Conservation (phyloP, 1,140 invertebrate species). For the Lamellibrachia luymesi region DNA sequence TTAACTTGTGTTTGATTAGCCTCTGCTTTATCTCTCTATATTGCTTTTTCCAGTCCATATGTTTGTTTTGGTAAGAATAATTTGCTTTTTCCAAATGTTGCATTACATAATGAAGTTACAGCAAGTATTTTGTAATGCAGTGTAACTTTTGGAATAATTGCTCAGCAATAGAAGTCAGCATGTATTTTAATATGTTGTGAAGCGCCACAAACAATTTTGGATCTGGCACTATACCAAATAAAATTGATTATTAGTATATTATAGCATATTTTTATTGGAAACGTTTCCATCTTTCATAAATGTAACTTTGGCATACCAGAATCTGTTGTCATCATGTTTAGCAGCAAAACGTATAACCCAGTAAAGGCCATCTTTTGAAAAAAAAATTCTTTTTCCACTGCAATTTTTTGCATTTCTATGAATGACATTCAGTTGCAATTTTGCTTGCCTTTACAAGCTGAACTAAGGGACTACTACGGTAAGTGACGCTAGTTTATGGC, state of each 20-base stretch:
- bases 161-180: not conserved
- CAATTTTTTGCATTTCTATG: not conserved
- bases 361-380: constrained; percentile 11
- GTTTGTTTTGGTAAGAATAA: not conserved
- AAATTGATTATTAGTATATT: too few relatives aligned
- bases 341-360: too few relatives aligned
- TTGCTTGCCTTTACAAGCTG: not conserved
- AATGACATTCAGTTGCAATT: constrained; percentile 1
- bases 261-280: too few relatives aligned
- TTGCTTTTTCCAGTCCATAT: constrained; percentile 22
- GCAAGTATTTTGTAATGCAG: not conserved
- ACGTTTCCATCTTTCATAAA: too few relatives aligned
- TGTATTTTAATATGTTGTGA: too few relatives aligned
- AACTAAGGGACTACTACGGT: not conserved
- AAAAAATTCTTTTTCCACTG: constrained; percentile 28
- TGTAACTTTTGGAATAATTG: not conserved
- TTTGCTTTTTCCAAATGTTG: not conserved
- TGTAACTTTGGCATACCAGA: too few relatives aligned
- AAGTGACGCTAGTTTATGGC: not conserved
- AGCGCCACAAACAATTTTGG: too few relatives aligned
- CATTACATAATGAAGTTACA: not conserved
- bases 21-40: constrained; percentile 4
- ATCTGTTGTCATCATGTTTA: too few relatives aligned
- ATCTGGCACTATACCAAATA: too few relatives aligned
- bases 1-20: not conserved